Conservation (phyloP, 2,113 vertebrate species). For the Bubo bubo region DNA sequence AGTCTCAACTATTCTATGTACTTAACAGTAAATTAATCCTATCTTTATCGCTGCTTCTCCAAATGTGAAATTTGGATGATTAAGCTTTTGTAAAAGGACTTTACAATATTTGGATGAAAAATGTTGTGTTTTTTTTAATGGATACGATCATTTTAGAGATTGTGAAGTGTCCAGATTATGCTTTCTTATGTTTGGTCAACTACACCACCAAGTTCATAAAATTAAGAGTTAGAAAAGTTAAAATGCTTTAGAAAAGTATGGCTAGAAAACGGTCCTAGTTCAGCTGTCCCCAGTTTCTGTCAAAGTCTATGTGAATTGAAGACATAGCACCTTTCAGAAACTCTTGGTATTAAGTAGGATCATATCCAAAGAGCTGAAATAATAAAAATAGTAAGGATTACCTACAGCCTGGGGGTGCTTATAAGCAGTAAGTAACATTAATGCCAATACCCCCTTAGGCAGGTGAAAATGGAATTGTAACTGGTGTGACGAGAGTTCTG, state of each 20-base stretch:
- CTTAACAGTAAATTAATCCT: neutral
- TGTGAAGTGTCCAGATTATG: neutral
- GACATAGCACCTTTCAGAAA: neutral
- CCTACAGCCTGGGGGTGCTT: neutral
- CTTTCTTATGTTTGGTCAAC: neutral
- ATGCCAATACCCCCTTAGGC: neutral
- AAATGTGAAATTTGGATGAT: neutral
- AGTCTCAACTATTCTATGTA: neutral
- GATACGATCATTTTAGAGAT: neutral
- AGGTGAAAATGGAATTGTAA: conserved; percentile 50
- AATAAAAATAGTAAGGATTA: neutral
- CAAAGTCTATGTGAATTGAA: neutral
- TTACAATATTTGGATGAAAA: neutral
- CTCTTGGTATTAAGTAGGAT: neutral
- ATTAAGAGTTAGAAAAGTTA: neutral
- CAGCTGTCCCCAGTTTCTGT: neutral
- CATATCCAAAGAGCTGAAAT: neutral
- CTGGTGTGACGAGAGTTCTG: conserved; percentile 7
- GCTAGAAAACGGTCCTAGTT: neutral
- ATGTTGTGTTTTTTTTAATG: fast-evolving
- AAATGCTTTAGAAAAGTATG: neutral
- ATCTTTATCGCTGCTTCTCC: neutral
- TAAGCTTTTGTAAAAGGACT: neutral
- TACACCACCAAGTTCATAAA: neutral
- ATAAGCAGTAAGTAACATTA: neutral